A percentile compares a stretch with the other conserved stretches of the same genome.
Evolutionary conservation across 1,140 invertebrate species (phyloP).

Genomic region (Leptinotarsa undecemlineata): DNA sequence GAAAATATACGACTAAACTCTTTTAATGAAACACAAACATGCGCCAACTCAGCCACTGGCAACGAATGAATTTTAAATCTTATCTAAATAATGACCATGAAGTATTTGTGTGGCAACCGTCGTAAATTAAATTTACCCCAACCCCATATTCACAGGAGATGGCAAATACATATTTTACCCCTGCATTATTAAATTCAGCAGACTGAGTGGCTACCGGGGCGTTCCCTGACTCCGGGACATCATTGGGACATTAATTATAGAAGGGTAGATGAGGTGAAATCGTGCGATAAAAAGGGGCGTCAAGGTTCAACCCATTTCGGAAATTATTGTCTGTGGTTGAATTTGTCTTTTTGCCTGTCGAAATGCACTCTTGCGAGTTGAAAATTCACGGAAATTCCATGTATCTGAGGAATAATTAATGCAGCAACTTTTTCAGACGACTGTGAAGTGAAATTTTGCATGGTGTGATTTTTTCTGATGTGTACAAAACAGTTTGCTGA

Average conservation of each 20-base stretch:
- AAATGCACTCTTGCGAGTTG: too few species aligned
- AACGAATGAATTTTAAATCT: too few species aligned
- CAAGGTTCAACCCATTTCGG: conserved; percentile 10
- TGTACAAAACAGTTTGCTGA: too few species aligned
- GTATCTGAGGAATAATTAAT: not conserved
- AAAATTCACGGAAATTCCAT: not conserved
- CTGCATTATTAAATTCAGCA: conserved; percentile 24
- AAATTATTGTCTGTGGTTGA: conserved; percentile 30
- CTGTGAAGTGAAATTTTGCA: not conserved
- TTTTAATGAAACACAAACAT: too few species aligned
- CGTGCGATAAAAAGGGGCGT: conserved; percentile 25
- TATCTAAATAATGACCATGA: not conserved
- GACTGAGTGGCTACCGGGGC: conserved; percentile 30
- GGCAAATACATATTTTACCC: conserved; percentile 10
- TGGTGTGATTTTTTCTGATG: too few species aligned
- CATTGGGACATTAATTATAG: conserved; percentile 29
- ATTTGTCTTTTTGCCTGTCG: not conserved
- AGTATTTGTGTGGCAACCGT: not conserved
- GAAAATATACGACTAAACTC: too few species aligned
- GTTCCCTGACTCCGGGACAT: conserved; percentile 27
- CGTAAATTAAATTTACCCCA: not conserved
- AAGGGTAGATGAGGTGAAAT: conserved; percentile 23
- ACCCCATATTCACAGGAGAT: not conserved
- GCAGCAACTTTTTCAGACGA: not conserved
- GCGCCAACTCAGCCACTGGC: too few species aligned